Conservation (phyloP, 1,140 invertebrate genomes). For the Anagrus nilaparvatae region DNA sequence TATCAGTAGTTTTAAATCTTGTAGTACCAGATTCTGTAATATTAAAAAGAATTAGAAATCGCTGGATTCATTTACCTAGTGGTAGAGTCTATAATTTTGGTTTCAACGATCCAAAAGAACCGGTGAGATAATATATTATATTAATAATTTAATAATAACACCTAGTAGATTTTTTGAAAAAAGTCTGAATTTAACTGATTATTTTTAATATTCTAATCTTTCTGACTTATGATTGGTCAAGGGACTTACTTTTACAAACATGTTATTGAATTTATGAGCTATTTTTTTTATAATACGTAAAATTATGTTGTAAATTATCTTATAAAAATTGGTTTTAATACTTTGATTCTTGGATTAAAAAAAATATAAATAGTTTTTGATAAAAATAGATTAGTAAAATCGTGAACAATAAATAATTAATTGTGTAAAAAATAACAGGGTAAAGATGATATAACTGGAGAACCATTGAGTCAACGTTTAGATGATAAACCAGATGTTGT, state of each 20-base stretch:
- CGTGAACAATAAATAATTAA: neutral
- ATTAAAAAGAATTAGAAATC: constrained; percentile 64
- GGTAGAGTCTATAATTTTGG: constrained; percentile 89
- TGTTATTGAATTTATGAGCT: too few species aligned
- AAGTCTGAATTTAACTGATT: too few species aligned
- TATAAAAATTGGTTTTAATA: too few species aligned
- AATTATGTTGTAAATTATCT: too few species aligned
- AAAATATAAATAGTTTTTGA: neutral
- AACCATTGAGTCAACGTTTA: constrained; percentile 71
- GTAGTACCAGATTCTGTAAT: constrained; percentile 86
- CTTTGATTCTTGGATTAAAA: too few species aligned
- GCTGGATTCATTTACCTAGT: constrained; percentile 83
- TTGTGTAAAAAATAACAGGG: constrained; percentile 36
- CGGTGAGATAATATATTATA: constrained; percentile 22
- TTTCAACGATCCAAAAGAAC: constrained; percentile 85
- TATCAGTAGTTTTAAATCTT: constrained; percentile 79
- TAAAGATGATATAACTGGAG: constrained; percentile 86
- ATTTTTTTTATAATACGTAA: too few species aligned
- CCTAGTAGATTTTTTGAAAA: too few species aligned
- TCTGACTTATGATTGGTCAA: too few species aligned
- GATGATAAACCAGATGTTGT: constrained; percentile 90
- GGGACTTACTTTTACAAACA: too few species aligned
- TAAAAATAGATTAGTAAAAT: neutral
- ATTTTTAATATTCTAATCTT: constrained; percentile 1
- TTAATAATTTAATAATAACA: too few species aligned